phyloP scores from a whole-genome alignment of 1,140 invertebrate genomes.

The Drosophila miranda region DNA sequence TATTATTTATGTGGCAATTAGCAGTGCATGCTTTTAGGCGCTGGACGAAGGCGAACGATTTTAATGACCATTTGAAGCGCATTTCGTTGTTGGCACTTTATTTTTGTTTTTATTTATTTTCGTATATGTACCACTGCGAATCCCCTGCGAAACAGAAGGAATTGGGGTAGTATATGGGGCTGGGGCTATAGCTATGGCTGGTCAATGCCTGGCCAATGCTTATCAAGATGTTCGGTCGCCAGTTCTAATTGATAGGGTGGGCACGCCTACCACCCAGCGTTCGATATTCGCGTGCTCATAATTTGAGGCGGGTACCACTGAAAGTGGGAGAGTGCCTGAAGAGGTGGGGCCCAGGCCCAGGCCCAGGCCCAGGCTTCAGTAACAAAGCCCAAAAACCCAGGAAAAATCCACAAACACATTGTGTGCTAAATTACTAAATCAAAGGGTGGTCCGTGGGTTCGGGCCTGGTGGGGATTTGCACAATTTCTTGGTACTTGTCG shows the following conservation, averaged over 20 bases:
- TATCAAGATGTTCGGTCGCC: slow-evolving; percentile 76
- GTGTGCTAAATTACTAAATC: slow-evolving; percentile 76
- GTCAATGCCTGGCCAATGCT: slow-evolving; percentile 22
- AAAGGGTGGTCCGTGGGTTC: slow-evolving; percentile 42
- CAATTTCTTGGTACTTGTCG: slow-evolving; percentile 62
- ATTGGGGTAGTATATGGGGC: not conserved
- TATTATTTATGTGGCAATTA: slow-evolving; percentile 78
- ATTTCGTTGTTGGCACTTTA: slow-evolving; percentile 77
- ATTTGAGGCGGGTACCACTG: slow-evolving; percentile 42
- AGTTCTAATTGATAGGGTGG: slow-evolving; percentile 78
- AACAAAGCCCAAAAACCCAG: slow-evolving; percentile 17
- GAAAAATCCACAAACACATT: slow-evolving; percentile 77
- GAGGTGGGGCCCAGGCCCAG: not conserved
- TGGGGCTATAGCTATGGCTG: not conserved
- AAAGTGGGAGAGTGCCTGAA: not conserved
- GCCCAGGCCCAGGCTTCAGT: too few species aligned
- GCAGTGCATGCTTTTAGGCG: slow-evolving; percentile 65
- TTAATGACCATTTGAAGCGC: slow-evolving; percentile 78
- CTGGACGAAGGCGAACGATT: slow-evolving; percentile 47
- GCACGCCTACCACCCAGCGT: slow-evolving; percentile 57
- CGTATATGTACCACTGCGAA: slow-evolving; percentile 26
- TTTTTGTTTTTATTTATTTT: slow-evolving; percentile 70
- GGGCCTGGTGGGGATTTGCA: slow-evolving; percentile 49
- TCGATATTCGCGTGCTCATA: slow-evolving; percentile 79
- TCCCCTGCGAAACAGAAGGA: not conserved